phyloP scores from a whole-genome alignment of 2,888 invertebrate species.

The Troides oblongomaculatus region DNA sequence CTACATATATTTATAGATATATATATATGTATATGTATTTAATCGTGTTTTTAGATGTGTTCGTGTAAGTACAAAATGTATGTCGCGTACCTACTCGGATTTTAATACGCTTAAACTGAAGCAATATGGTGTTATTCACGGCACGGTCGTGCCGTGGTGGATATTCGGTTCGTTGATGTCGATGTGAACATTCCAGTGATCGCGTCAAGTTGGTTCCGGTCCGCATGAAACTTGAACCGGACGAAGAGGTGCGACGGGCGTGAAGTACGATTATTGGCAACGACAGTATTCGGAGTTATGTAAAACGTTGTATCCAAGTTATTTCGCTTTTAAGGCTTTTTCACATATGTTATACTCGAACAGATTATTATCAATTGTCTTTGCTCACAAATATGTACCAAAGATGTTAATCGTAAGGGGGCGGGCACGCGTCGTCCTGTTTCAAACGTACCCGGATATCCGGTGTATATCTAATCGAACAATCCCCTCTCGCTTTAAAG shows the following conservation, averaged over 20 bases:
- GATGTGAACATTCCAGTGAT: conserved; percentile 70
- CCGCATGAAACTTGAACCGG: conserved; percentile 28
- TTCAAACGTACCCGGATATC: conserved; percentile 45
- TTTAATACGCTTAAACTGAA: conserved; percentile 66
- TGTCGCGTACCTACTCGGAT: conserved; percentile 68
- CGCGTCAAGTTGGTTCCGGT: conserved; percentile 36
- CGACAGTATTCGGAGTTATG: conserved; percentile 56
- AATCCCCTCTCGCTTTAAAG: background rate
- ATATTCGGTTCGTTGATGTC: conserved; percentile 41
- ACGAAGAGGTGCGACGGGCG: conserved; percentile 29
- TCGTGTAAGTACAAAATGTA: conserved; percentile 73
- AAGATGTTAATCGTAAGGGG: conserved; percentile 52
- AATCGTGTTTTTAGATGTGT: conserved; percentile 63
- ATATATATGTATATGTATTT: conserved; percentile 41
- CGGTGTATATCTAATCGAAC: background rate
- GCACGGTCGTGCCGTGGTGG: conserved; percentile 50
- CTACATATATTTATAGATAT: conserved; percentile 30
- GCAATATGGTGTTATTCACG: conserved; percentile 60
- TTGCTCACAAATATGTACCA: conserved; percentile 78
- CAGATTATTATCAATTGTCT: conserved; percentile 54
- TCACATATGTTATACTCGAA: conserved; percentile 47
- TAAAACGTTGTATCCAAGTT: conserved; percentile 46
- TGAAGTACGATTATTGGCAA: conserved; percentile 43
- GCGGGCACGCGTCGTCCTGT: conserved; percentile 42
- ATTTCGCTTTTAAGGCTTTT: conserved; percentile 50